Evolutionary conservation across 2,113 vertebrate species (phyloP).

Genomic region (Scopus umbretta): DNA sequence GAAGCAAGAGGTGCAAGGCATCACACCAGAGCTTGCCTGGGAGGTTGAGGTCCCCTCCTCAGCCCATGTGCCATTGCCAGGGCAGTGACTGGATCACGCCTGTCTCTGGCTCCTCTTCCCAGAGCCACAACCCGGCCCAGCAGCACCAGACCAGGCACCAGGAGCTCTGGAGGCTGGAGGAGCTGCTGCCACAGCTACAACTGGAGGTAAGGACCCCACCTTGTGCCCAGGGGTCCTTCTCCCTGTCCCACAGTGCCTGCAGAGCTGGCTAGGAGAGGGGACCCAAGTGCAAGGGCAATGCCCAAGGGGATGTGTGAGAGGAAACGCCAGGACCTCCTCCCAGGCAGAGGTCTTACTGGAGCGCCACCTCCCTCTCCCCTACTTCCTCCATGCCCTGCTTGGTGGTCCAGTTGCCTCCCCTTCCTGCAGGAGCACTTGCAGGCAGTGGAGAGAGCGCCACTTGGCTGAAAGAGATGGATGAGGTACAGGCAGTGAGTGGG

Average conservation of each 20-base stretch:
- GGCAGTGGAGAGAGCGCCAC: too few relatives aligned
- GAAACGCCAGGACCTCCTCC: not conserved
- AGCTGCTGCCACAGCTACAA: not conserved
- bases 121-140: not conserved
- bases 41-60: not conserved
- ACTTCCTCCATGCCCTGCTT: not conserved
- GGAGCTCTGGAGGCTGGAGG: not conserved
- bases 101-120: not conserved
- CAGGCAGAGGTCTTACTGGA: not conserved
- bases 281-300: not conserved
- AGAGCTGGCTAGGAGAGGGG: not conserved
- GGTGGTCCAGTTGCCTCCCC: not conserved
- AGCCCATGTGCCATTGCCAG: not conserved
- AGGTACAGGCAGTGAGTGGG: not conserved
- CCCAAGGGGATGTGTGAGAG: not conserved
- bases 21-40: not conserved
- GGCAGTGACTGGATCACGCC: not conserved
- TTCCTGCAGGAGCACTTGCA: not conserved
- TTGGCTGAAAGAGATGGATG: not conserved
- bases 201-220: not conserved
- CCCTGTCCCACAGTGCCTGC: too few relatives aligned
- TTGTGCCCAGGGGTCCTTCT: not conserved
- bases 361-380: too few relatives aligned
- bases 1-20: not conserved
- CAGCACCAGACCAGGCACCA: not conserved